A percentile compares a stretch with the other conserved stretches of the same genome.
phyloP scores from a whole-genome alignment of 2,888 invertebrate genomes.

The Athalia circularis region DNA sequence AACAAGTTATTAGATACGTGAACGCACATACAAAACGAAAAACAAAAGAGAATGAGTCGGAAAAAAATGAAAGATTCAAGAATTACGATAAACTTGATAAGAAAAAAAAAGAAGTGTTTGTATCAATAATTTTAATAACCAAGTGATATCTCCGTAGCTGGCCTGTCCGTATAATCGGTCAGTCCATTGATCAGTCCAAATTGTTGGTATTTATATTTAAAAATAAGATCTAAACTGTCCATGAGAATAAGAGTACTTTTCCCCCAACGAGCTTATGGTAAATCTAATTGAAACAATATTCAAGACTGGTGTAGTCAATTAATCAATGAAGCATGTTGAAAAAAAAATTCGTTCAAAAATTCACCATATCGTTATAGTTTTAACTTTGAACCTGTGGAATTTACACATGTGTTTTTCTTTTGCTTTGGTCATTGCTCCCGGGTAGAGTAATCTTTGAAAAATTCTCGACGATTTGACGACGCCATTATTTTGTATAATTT shows the following conservation, averaged over 20 bases:
- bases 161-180: constrained; percentile 44
- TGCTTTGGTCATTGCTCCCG: too few relatives aligned
- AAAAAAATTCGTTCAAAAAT: constrained; percentile 13
- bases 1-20: constrained; percentile 3
- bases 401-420: too few relatives aligned
- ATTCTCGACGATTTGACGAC: neutral
- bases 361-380: neutral
- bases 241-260: constrained; percentile 41
- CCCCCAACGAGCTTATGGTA: constrained; percentile 41
- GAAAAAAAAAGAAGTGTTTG: constrained; percentile 32
- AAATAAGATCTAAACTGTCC: constrained; percentile 43
- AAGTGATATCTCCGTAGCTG: constrained; percentile 45
- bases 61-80: neutral
- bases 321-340: constrained; percentile 27
- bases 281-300: constrained; percentile 42
- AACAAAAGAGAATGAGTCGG: neutral
- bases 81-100: constrained; percentile 34
- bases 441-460: too few relatives aligned
- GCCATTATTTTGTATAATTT: neutral
- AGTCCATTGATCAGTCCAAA: constrained; percentile 43
- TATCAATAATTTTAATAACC: constrained; percentile 41
- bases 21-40: constrained; percentile 5
- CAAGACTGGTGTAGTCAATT: constrained; percentile 46
- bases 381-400: neutral
- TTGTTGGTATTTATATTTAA: constrained; percentile 43